Base-by-base conservation (phyloP, 2,888 invertebrate genomes). In the Synanthedon formicaeformis region DNA sequence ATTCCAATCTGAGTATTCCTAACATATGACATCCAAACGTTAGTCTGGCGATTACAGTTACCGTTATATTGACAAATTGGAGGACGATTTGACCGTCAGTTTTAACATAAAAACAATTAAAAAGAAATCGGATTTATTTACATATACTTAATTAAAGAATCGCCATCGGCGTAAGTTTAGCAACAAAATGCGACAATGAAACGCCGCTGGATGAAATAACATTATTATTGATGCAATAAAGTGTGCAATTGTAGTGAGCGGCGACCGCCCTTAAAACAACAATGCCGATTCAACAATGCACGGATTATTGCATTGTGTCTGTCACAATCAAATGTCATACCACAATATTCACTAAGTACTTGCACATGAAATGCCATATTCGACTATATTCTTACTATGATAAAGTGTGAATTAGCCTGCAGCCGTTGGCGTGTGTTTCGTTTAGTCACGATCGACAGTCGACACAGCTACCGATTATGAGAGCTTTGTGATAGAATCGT, bases 201-300 rank as follows among this genome's bases (percentile, higher is more conserved):
- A 75, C 71, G 73, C 71, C 74, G 69, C 76, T 73, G 81, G 73
- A 72, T 71, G 74, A 80, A 79, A 82, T 85, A 85, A 85, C 78
- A 81, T 82, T 85, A 85, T 86, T 86, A 87, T 87, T 87, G 86
- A 87, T 81, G 86, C 84, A 86, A 87, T 87, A 87, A 85, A 85
- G 81, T 81, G 75, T 69, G 75, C 87, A 83, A 85, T 87, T 85
- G 87, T 85, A 75, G 72, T 73, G 71, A 73, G 67, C 77, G 73
- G 75, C 75, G 76, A 66, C 81, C 85, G 78, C 82, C 85, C 86
- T 87, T 88, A 86, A 86, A 87, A 86, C 88, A 88, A 87, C 88
- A 88, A 88, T 88, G 88, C 83, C 78, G 77, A 77, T 67, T 78
- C 80, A 78, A 88, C 88, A 88, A 88, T 88, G 74, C 81, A 63